Base-by-base conservation (phyloP, 2,888 invertebrate genomes). In the Calephelis perditalis region DNA sequence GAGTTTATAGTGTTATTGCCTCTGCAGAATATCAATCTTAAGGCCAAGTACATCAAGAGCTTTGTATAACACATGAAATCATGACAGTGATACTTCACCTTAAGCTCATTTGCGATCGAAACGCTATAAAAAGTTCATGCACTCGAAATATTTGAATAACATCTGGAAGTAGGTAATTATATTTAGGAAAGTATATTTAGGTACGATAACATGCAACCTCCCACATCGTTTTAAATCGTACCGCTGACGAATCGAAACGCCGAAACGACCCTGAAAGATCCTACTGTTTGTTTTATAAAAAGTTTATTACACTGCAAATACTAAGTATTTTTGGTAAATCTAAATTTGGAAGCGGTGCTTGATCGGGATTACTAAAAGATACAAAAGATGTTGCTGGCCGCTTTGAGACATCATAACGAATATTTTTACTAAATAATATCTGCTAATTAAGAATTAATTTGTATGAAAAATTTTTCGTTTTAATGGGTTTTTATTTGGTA, bases 211-310 rank as follows among this genome's bases (percentile, higher is more conserved):
- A 73, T 73, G 72, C 70, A 76, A 69, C 80, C 84, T 79, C 84
- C 82, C 80, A 83, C 84, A 67, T 71, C 65, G 77, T 68, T 74
- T 77, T 58, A 69, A 83, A 79, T 79, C 79, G 82, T 75, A 75
- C 65, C 70, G 69, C 75, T 81, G 81, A 82, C 75, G 72, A 77
- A 79, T 76, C 46, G 40, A 61, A 11, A 45, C 55, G 35, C 59
- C 15, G 26, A 47, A 59, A 7, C 55, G 54, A 61, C 58, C 57
- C 36, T 44, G 49, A 57, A 49, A 52, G 44, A 61, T 57, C 52
- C 57, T 52, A n/a, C 57, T 57, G 54, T 57, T 60, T 56, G 45
- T 56, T 60, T 54, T 56, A 58, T 58, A 58, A 40, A 58, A 58
- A 49, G 52, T 54, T 35, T 54, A 36, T 54, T 54, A 54, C 54